Evolutionary conservation across 35 echinoderm and acorn worm species (phyloP).

Genomic region (Heliocidaris tuberculata): DNA sequence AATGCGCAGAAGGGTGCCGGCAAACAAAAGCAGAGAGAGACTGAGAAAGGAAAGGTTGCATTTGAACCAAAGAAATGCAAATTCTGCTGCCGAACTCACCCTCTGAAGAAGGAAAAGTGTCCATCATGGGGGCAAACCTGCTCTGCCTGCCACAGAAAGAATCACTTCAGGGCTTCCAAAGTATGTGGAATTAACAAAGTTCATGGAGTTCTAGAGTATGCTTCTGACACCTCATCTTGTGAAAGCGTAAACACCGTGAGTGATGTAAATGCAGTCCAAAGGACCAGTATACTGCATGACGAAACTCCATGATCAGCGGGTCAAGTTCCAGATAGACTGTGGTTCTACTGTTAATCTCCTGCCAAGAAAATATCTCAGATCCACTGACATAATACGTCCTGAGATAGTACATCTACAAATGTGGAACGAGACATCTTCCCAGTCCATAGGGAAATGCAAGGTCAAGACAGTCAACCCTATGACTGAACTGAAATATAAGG

Average conservation of each 20-base stretch:
- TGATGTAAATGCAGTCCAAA: not conserved
- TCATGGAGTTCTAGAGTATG: too few relatives aligned
- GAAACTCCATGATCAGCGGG: not conserved
- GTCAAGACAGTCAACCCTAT: not conserved
- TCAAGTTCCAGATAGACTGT: slow-evolving; percentile 53
- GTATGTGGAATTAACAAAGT: too few relatives aligned
- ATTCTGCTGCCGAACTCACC: slow-evolving; percentile 43
- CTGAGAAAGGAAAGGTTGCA: too few relatives aligned
- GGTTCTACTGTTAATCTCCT: slow-evolving; percentile 48
- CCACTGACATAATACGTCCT: not conserved
- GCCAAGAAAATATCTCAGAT: not conserved
- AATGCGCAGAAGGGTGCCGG: too few relatives aligned
- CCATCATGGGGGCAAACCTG: slow-evolving; percentile 32
- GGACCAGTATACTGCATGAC: slow-evolving; percentile 15
- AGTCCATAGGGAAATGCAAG: not conserved
- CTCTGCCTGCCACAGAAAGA: not conserved
- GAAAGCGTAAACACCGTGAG: not conserved
- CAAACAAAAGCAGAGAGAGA: too few relatives aligned
- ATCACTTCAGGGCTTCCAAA: not conserved
- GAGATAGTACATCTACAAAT: slow-evolving; percentile 16
- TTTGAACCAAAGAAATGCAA: slow-evolving; percentile 38
- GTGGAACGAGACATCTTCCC: slow-evolving; percentile 24
- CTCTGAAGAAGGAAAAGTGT: slow-evolving; percentile 26
- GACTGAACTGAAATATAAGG: not conserved
- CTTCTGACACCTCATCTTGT: too few relatives aligned